phyloP scores from a whole-genome alignment of 2,797 vertebrate species.

The Threskiornis aethiopicus region DNA sequence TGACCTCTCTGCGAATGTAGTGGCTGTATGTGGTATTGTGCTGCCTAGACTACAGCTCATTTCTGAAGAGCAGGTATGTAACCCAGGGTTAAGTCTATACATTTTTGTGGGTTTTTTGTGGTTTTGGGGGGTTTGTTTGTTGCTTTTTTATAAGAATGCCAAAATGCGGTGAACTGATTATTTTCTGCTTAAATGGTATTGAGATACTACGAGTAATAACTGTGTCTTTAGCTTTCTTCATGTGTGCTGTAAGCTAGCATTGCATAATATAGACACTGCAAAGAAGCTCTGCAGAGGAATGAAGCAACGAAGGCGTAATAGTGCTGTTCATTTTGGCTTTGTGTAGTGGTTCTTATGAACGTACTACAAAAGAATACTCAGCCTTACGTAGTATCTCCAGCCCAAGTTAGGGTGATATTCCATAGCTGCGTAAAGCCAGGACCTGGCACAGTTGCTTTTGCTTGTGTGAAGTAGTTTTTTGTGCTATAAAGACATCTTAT shows the following conservation, averaged over 20 bases:
- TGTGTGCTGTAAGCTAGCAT: neutral
- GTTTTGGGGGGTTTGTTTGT: too few relatives aligned
- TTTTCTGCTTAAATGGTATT: neutral
- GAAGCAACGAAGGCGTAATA: neutral
- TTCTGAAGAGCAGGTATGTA: constrained; percentile 76
- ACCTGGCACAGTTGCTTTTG: neutral
- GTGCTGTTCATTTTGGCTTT: neutral
- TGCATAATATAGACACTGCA: neutral
- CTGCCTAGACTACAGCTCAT: constrained; percentile 76
- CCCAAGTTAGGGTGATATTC: neutral
- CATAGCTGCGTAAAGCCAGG: neutral
- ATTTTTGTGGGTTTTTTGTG: neutral
- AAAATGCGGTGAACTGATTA: neutral
- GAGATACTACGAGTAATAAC: fast-evolving
- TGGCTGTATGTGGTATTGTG: constrained; percentile 89
- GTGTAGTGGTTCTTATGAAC: neutral
- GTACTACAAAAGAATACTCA: neutral
- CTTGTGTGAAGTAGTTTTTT: neutral
- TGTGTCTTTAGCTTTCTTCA: neutral
- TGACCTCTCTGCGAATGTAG: constrained; percentile 86
- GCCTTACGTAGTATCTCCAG: neutral
- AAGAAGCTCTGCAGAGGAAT: neutral
- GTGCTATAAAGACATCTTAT: neutral
- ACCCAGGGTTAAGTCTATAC: neutral
- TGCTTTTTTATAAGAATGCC: neutral